phyloP scores from a whole-genome alignment of 2,113 vertebrate species.

The Rhegmatorhina hoffmannsi region DNA sequence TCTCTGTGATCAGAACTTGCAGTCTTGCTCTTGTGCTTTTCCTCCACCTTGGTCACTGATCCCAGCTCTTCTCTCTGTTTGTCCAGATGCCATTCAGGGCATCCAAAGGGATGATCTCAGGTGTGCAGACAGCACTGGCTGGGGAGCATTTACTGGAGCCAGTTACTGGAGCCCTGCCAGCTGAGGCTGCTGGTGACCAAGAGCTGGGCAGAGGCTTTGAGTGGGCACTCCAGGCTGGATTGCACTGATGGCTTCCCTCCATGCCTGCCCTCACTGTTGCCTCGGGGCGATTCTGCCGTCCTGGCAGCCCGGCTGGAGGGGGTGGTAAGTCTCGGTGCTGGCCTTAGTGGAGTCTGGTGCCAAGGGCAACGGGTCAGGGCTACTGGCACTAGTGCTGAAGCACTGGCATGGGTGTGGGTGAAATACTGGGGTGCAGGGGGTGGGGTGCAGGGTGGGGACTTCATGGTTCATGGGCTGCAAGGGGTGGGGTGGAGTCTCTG shows the following conservation, averaged over 20 bases:
- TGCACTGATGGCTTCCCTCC: neutral
- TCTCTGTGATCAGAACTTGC: slow-evolving; percentile 42
- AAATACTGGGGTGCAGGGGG: no score
- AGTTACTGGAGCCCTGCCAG: neutral
- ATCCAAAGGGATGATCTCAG: neutral
- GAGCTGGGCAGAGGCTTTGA: neutral
- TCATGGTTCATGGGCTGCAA: neutral
- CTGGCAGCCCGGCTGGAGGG: rapidly evolving
- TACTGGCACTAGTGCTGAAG: neutral
- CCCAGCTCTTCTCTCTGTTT: neutral
- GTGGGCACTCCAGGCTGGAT: rapidly evolving
- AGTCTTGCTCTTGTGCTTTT: slow-evolving; percentile 66
- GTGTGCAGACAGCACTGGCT: neutral
- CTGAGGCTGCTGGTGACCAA: neutral
- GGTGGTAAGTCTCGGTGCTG: rapidly evolving
- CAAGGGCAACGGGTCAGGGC: rapidly evolving
- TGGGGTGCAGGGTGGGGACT: neutral
- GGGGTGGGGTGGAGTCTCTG: neutral
- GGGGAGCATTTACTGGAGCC: neutral
- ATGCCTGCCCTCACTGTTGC: neutral
- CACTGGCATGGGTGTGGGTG: no score
- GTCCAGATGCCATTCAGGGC: neutral
- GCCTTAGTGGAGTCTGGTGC: rapidly evolving
- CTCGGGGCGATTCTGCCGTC: rapidly evolving
- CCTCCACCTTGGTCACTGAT: neutral